Evolutionary conservation across 2,888 invertebrate species (phyloP), one percentile per base, ranked within the genome.

Genomic region (Thalpophila matura): DNA sequence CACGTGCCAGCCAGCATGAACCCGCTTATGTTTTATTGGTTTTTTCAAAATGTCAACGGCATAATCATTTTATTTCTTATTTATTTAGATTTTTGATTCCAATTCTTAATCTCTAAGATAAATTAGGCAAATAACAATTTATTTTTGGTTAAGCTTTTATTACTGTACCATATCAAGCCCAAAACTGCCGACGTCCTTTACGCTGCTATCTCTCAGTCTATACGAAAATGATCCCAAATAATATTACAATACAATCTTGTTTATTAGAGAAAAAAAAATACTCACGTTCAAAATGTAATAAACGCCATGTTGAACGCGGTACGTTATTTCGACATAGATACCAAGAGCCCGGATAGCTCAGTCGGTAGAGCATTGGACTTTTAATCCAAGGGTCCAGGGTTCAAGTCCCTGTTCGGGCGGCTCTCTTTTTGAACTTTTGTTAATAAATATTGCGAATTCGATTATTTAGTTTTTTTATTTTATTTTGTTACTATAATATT

Each of bases 351-450:
- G 95, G 95, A 95, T 95, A 95, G 95, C 95, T 95, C 95, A 95
- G 95, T 95, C 95, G 95, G 95, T 95, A 95, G 95, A 95, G 95
- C 94, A 94, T 95, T 94, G 94, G 94, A 94, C 94, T 94, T 94
- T 93, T 95, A 95, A 94, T 95, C 95, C 94, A 94, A 95, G 95
- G 95, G 95, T 95, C 94, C 94, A 95, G 95, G 95, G 95, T 95
- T 95, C 95, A 95, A 95, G 95, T 95, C 95, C 95, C 95, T 95
- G 95, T 95, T 95, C 94, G 95, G 94, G 94, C 93, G 95, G 74
- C 2, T 29, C 0, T 16, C 69, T 83, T 87, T 86, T 77, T 71
- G 49, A 7, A 0, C n/a, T 18, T 33, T 6, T 9, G 9, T n/a
- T n/a, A n/a, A n/a, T n/a, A n/a, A n/a, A n/a, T n/a, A n/a, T n/a